Evolutionary conservation across 2,113 vertebrate species (phyloP).

Genomic region (Rafetus swinhoei): DNA sequence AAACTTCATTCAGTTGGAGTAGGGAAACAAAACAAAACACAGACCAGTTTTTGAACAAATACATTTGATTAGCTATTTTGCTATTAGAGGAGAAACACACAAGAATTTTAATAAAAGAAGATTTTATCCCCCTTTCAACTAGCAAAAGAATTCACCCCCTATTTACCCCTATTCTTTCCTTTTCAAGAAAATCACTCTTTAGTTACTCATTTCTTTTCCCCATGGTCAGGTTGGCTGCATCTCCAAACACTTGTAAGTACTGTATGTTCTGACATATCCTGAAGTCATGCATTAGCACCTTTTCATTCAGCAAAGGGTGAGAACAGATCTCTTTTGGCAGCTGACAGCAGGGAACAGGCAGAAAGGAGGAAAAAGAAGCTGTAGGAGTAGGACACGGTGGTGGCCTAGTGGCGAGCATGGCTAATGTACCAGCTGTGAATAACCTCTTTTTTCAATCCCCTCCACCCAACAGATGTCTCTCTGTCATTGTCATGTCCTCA

Average conservation of each 20-base stretch:
- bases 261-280: conserved; percentile 92
- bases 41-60: background rate
- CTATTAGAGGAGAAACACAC: conserved; percentile 30
- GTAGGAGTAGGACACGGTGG: conserved; percentile 77
- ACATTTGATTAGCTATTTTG: conserved; percentile 28
- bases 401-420: conserved; percentile 83
- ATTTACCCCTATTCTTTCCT: conserved; percentile 20
- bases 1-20: conserved; percentile 4
- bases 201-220: conserved; percentile 78
- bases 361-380: conserved; percentile 73
- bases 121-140: background rate
- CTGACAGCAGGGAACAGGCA: conserved; percentile 82
- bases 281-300: conserved; percentile 94
- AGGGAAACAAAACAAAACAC: background rate
- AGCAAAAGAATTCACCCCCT: conserved; percentile 43
- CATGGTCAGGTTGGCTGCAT: conserved; percentile 82
- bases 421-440: conserved; percentile 82
- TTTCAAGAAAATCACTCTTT: conserved; percentile 70
- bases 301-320: conserved; percentile 89
- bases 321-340: conserved; percentile 94
- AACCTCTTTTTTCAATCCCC: conserved; percentile 57
- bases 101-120: background rate
- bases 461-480: conserved; percentile 83
- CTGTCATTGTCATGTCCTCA: conserved; percentile 84
- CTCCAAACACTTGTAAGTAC: conserved; percentile 86